phyloP scores from a whole-genome alignment of 2,113 vertebrate species.

The Enhydra lutris region DNA sequence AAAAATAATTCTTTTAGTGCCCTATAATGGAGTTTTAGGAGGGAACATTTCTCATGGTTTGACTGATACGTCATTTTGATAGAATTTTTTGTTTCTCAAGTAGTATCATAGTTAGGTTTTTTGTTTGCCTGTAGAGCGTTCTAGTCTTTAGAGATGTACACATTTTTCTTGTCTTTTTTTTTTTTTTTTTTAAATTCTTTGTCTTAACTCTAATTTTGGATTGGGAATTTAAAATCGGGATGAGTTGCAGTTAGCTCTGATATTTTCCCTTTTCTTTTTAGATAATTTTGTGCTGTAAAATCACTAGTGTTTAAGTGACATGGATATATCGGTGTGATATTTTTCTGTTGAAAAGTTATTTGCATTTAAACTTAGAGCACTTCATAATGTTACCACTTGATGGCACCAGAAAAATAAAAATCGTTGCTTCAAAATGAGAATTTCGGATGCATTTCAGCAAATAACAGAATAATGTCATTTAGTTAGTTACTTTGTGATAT shows the following conservation, averaged over 20 bases:
- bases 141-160: not conserved
- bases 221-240: not conserved
- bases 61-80: not conserved
- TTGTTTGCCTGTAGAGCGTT: not conserved
- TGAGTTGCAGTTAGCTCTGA: not conserved
- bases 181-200: not conserved
- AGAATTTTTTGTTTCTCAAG: not conserved
- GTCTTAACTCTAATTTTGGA: not conserved
- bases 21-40: not conserved
- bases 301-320: not conserved
- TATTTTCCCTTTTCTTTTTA: not conserved
- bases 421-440: not conserved
- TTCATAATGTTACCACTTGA: conserved; percentile 78
- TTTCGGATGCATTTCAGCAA: not conserved
- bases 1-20: not conserved
- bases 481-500: conserved; percentile 4
- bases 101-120: not conserved
- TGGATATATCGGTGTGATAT: not conserved
- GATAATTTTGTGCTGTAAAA: not conserved
- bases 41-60: not conserved
- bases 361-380: conserved; percentile 29
- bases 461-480: not conserved
- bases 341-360: conserved; percentile 42
- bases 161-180: not conserved
- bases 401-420: conserved; percentile 83